phyloP scores from a whole-genome alignment of 2,888 invertebrate species.

The Drosophila anceps region DNA sequence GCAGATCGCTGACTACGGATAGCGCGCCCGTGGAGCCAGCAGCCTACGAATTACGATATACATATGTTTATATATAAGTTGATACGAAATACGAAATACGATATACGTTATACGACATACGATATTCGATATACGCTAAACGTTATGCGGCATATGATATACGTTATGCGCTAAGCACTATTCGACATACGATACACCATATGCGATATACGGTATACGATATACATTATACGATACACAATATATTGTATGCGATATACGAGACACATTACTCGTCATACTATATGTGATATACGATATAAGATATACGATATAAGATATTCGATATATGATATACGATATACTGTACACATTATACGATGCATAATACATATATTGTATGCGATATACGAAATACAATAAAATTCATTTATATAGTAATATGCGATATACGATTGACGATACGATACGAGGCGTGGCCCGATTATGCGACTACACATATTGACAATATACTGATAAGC shows the following conservation, averaged over 20 bases:
- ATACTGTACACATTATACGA: conserved; percentile 3
- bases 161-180: not conserved
- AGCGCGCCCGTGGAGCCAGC: conserved; percentile 88
- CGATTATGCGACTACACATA: conserved; percentile 33
- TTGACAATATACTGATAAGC: conserved; percentile 26
- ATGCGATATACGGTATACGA: conserved; percentile 3
- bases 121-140: not conserved
- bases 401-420: conserved; percentile 1
- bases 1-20: conserved; percentile 85
- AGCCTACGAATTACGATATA: conserved; percentile 86
- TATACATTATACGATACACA: conserved; percentile 5
- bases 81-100: conserved; percentile 6
- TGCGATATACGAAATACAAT: conserved; percentile 2
- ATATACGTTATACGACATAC: conserved; percentile 1
- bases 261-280: not conserved
- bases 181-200: not conserved
- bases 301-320: conserved; percentile 14
- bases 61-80: conserved; percentile 13
- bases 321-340: conserved; percentile 30
- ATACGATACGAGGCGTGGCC: conserved; percentile 28
- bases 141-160: conserved; percentile 2
- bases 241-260: conserved; percentile 3
- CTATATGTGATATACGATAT: conserved; percentile 1
- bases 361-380: conserved; percentile 6
- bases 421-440: conserved; percentile 13